Evolutionary conservation across 2,888 invertebrate species (phyloP).

Genomic region (Xanthia togata): DNA sequence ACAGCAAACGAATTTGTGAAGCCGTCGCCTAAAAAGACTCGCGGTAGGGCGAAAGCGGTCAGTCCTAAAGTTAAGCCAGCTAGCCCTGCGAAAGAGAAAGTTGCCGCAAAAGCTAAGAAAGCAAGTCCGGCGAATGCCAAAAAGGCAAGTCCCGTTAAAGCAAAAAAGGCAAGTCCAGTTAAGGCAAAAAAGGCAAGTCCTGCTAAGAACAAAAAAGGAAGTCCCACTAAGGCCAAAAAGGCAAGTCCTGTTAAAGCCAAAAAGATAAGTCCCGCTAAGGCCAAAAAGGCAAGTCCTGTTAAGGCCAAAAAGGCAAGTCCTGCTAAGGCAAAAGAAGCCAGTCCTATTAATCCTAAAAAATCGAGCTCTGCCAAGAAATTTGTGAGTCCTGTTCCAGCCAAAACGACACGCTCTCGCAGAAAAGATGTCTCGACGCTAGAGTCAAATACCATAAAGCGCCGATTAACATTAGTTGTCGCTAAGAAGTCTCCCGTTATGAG

Average conservation of each 20-base stretch:
- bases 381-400: slow-evolving; percentile 30
- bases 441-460: slow-evolving; percentile 67
- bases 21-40: slow-evolving; percentile 61
- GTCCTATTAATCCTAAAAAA: background rate
- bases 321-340: background rate
- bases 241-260: slow-evolving; percentile 1
- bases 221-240: slow-evolving; percentile 18
- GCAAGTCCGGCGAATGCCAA: slow-evolving; percentile 5
- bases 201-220: slow-evolving; percentile 6
- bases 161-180: background rate
- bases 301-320: background rate
- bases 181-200: slow-evolving; percentile 4
- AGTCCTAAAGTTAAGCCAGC: slow-evolving; percentile 10
- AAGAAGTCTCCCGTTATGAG: slow-evolving; percentile 77
- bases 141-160: slow-evolving; percentile 10
- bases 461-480: slow-evolving; percentile 72
- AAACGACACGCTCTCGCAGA: slow-evolving; percentile 65
- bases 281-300: background rate
- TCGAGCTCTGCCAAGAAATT: slow-evolving; percentile 15
- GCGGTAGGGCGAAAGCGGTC: slow-evolving; percentile 29
- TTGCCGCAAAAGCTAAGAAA: slow-evolving; percentile 12
- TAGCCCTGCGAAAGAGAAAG: slow-evolving; percentile 9
- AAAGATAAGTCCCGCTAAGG: slow-evolving; percentile 14
- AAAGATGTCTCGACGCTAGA: slow-evolving; percentile 30
- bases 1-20: slow-evolving; percentile 29